These are phyloP conservation scores for Hypercompe scribonia DNA, from an alignment of 2,888 invertebrate genomes.

Conservation along the genomic window DNA sequence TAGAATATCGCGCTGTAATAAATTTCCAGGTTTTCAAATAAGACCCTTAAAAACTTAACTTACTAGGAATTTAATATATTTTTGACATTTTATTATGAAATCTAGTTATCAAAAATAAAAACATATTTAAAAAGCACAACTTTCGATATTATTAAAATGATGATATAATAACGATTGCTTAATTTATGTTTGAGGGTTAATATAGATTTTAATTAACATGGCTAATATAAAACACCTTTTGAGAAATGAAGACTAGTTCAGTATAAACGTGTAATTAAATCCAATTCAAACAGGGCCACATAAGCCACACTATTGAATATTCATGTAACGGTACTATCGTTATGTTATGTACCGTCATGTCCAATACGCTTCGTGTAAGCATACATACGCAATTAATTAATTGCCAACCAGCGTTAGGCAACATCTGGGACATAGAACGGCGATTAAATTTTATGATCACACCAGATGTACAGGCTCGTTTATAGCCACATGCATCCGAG, in stretches of 20 bases:
- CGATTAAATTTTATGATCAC: constrained; percentile 80
- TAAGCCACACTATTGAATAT: constrained; percentile 66
- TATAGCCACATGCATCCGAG: constrained; percentile 60
- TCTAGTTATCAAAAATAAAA: no score
- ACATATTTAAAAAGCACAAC: no score
- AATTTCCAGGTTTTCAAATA: no score
- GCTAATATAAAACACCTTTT: background rate
- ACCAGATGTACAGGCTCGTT: constrained; percentile 73
- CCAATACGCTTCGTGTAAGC: constrained; percentile 77
- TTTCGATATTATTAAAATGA: background rate
- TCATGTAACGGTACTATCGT: constrained; percentile 73
- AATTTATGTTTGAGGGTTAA: background rate
- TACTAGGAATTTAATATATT: no score
- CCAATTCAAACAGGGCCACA: constrained; percentile 65
- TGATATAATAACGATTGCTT: background rate
- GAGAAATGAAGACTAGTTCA: background rate
- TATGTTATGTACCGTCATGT: constrained; percentile 76
- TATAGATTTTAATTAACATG: background rate
- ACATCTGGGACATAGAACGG: constrained; percentile 72
- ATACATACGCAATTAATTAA: constrained; percentile 79
- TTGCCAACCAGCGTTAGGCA: constrained; percentile 76
- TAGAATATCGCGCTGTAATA: no score
- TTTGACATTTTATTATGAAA: no score
- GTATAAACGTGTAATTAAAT: constrained; percentile 59
- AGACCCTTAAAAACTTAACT: no score